Conservation (phyloP, 2,888 invertebrate genomes). For the Dynastes tityus region DNA sequence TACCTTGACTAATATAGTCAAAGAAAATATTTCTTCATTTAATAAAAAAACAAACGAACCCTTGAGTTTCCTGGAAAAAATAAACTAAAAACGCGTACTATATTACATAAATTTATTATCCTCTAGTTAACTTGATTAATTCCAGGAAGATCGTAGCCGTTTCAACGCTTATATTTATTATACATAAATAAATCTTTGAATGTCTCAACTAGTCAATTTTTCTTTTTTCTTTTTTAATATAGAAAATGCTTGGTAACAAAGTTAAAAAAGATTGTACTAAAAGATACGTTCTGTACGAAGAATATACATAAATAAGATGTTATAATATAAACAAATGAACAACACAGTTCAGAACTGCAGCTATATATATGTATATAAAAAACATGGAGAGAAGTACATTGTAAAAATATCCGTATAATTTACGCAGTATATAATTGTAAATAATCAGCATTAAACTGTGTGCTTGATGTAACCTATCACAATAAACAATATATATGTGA, state of each 20-base stretch:
- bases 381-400: constrained; percentile 6
- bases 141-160: constrained; percentile 23
- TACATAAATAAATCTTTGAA: constrained; percentile 57
- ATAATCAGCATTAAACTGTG: not conserved
- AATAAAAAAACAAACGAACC: constrained; percentile 17
- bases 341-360: constrained; percentile 59
- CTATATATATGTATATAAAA: constrained; percentile 32
- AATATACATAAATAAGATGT: constrained; percentile 58
- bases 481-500: not conserved
- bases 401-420: not conserved
- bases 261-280: constrained; percentile 68
- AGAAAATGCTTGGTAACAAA: constrained; percentile 67
- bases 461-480: not conserved
- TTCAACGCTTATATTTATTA: constrained; percentile 29
- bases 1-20: constrained; percentile 66
- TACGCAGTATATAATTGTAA: not conserved
- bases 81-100: constrained; percentile 46
- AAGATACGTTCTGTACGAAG: constrained; percentile 57
- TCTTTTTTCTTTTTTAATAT: constrained; percentile 49
- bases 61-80: constrained; percentile 49
- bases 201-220: constrained; percentile 52
- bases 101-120: constrained; percentile 37
- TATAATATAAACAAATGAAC: constrained; percentile 57
- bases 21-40: constrained; percentile 50
- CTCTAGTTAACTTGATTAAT: constrained; percentile 5